Evolutionary conservation across 2,888 invertebrate species (phyloP).

Genomic region (Lasioglossum marginatum): DNA sequence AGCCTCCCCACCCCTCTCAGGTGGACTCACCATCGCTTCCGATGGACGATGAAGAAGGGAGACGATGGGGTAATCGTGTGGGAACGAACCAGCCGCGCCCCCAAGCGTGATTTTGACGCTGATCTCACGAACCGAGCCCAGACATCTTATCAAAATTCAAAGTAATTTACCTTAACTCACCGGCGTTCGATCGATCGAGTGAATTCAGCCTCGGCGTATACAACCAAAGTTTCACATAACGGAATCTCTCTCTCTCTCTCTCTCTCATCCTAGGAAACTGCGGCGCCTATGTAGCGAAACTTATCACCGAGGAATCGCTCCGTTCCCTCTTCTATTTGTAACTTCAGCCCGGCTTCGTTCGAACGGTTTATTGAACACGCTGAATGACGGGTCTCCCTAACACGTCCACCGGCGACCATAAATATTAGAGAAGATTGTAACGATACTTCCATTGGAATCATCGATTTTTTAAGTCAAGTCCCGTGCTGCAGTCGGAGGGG

Average conservation of each 20-base stretch:
- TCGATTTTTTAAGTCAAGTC: neutral
- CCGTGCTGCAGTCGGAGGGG: neutral
- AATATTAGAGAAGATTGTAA: neutral
- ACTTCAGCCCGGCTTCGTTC: neutral
- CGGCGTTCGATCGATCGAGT: constrained; percentile 1
- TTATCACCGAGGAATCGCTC: neutral
- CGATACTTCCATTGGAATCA: neutral
- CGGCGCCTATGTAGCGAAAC: neutral
- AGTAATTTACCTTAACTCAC: neutral
- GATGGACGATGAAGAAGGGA: neutral
- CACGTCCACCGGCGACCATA: neutral
- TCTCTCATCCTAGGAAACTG: neutral
- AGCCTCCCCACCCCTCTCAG: neutral
- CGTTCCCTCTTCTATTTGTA: neutral
- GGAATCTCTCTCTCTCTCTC: neutral
- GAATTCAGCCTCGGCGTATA: neutral
- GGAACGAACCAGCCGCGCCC: neutral
- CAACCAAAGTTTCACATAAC: constrained; percentile 9
- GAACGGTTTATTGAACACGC: neutral
- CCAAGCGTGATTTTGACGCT: neutral
- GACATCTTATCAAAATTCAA: constrained; percentile 8
- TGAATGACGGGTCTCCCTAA: neutral
- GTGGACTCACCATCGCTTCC: neutral
- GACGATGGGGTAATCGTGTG: neutral
- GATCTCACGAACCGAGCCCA: neutral